Conservation (phyloP, 2,113 vertebrate species). For the Plecotus auritus region DNA sequence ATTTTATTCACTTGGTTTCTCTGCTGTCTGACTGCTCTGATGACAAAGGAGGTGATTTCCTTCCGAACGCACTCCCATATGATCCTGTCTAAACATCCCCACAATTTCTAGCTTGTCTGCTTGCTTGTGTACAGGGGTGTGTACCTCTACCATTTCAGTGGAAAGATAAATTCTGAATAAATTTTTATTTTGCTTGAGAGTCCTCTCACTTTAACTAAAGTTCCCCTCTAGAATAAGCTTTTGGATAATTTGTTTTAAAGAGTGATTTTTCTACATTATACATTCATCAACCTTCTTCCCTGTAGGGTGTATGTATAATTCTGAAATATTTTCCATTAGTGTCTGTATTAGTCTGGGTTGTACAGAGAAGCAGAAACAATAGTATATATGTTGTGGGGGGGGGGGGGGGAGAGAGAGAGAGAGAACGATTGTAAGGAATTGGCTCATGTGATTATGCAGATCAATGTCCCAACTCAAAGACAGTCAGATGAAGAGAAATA, state of each 20-base stretch:
- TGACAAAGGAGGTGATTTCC: neutral
- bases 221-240: neutral
- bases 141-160: neutral
- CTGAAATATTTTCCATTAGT: neutral
- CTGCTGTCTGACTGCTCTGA: neutral
- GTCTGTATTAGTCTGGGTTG: neutral
- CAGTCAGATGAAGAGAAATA: neutral
- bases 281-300: neutral
- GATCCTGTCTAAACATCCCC: neutral
- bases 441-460: neutral
- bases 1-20: neutral
- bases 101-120: neutral
- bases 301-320: neutral
- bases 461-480: neutral
- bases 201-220: neutral
- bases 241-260: neutral
- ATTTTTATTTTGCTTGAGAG: neutral
- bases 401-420: no score
- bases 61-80: no score
- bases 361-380: neutral
- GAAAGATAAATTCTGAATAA: neutral
- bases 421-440: neutral
- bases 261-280: neutral
- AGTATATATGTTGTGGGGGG: neutral
- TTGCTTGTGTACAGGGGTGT: fast-evolving